Evolutionary conservation across 1,140 invertebrate species (phyloP), one percentile per base, ranked within the genome.

Genomic region (Bombus confusus): DNA sequence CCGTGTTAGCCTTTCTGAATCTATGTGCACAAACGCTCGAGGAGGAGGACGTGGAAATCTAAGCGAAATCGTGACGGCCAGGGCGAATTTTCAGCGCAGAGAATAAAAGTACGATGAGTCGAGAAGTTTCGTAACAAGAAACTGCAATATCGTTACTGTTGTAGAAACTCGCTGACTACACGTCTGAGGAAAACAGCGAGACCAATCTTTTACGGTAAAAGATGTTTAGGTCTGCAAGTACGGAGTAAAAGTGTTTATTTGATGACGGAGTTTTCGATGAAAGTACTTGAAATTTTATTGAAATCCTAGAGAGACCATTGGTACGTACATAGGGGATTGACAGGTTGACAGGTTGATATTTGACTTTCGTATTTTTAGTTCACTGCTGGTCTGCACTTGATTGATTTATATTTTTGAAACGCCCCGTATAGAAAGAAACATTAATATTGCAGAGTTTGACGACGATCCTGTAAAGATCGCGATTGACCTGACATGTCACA

Each of bases 11-110:
- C 75, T 59, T 52, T 41, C 34, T 71, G 75, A 59, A 59, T 74
- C 69, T 57, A 52, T 72, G 41, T 43, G 41, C 31, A 52, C 41
- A 41, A 39, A 64, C 39, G n/a, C 57, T 76, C n/a, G 34, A 57
- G 34, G 9, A 77, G 28, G 9, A 76, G 34, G 8, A 39, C 59
- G 34, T 39, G 25, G 57, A 43, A 31, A 78, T 78, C 37, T 64
- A 78, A 69, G 13, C 25, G 47, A 22, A 87, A 83, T 34, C 77
- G 77, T 86, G 73, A 62, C 75, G 47, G 1, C 28, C 57, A 10
- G 15, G 25, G 13, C 1, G 37, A 41, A 77, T 62, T 77, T 41
- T 3, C 13, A 31, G 1, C 8, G 12, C 8, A 37, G 37, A 22
- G 15, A 41, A n/a, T n/a, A 77, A 77, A 62, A 31, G 13, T n/a